Conservation (phyloP, 2,888 invertebrate genomes). For the Leptopilina drosophilae region DNA sequence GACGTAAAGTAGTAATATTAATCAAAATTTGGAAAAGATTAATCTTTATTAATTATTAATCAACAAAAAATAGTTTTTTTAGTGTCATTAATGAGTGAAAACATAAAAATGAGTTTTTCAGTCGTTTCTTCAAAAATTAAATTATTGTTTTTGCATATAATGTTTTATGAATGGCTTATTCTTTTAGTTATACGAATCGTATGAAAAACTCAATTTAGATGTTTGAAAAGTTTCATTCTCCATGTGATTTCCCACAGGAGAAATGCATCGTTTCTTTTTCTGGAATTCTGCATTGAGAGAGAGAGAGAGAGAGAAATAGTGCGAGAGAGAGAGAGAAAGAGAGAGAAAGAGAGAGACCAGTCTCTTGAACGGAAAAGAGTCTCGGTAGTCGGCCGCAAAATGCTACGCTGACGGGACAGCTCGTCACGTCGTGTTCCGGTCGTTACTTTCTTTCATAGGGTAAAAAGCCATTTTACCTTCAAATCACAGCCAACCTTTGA, state of each 20-base stretch:
- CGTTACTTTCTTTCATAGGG: conserved; percentile 20
- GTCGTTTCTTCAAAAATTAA: no score
- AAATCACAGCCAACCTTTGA: conserved; percentile 18
- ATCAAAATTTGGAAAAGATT: no score
- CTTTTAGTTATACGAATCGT: background rate
- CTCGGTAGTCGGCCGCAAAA: conserved; percentile 1
- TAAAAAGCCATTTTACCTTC: conserved; percentile 16
- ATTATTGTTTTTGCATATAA: no score
- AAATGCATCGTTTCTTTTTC: conserved; percentile 25
- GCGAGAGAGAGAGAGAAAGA: no score
- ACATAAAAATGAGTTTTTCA: no score
- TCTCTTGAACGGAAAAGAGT: background rate
- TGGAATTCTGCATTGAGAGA: background rate
- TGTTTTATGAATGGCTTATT: background rate
- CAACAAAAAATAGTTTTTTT: no score
- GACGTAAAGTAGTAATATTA: no score
- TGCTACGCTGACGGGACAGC: conserved; percentile 15
- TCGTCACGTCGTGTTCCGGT: conserved; percentile 31
- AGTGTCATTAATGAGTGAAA: no score
- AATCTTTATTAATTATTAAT: no score
- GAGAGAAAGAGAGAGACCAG: background rate
- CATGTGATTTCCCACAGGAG: conserved; percentile 16
- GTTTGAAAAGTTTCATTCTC: conserved; percentile 17
- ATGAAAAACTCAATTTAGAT: background rate
- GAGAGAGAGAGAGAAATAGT: no score